phyloP scores from a whole-genome alignment of 2,797 vertebrate genomes.

The Muraenolepis orangiensis region DNA sequence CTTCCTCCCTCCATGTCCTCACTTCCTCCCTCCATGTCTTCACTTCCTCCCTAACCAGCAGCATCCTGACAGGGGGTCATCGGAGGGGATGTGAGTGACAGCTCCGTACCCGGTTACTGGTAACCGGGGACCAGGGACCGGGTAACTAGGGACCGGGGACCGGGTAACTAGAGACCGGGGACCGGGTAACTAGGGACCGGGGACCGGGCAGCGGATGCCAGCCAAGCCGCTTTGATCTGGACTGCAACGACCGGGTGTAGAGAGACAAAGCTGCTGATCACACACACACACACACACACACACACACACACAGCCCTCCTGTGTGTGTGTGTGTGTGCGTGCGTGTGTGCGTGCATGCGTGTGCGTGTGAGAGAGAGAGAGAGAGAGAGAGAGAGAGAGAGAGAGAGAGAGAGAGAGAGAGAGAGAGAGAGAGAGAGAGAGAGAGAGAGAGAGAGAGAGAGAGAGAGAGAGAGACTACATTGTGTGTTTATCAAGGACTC shows the following conservation, averaged over 20 bases:
- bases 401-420: constrained; percentile 4
- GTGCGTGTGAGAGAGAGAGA: neutral
- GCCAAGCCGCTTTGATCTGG: too few relatives aligned
- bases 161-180: too few relatives aligned
- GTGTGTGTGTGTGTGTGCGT: neutral
- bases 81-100: constrained; percentile 13
- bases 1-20: constrained; percentile 14
- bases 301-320: too few relatives aligned
- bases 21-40: constrained; percentile 30
- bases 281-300: too few relatives aligned
- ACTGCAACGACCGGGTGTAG: neutral
- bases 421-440: neutral
- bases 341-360: constrained; percentile 19
- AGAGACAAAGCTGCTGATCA: neutral
- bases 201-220: too few relatives aligned
- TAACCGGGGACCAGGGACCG: too few relatives aligned
- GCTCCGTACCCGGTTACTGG: neutral
- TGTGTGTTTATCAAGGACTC: neutral
- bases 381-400: neutral
- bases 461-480: neutral
- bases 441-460: constrained; percentile 1
- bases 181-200: too few relatives aligned
- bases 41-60: constrained; percentile 9
- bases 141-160: too few relatives aligned
- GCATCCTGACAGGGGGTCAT: constrained; percentile 16